Evolutionary conservation across 2,888 invertebrate genomes (phyloP).

Genomic region (Pyrrhia umbra): DNA sequence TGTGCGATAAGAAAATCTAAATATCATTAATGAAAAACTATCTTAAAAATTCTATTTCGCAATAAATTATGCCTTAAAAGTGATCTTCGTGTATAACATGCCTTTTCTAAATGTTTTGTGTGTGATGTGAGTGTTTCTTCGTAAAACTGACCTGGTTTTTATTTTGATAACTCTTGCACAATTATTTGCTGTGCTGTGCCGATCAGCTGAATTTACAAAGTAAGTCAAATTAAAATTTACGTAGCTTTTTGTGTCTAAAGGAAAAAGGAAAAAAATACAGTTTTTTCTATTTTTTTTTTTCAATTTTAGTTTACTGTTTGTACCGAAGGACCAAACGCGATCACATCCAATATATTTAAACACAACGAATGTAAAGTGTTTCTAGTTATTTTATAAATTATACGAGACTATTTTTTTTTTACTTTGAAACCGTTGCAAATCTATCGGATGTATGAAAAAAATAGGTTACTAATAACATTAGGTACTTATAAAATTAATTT

Average conservation of each 20-base stretch:
- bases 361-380: background rate
- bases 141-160: conserved; percentile 80
- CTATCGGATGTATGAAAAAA: no score
- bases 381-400: background rate
- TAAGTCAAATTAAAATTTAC: conserved; percentile 61
- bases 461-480: no score
- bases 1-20: conserved; percentile 69
- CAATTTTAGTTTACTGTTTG: conserved; percentile 12
- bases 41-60: conserved; percentile 60
- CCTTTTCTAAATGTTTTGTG: conserved; percentile 56
- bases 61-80: conserved; percentile 70
- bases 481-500: conserved; percentile 6
- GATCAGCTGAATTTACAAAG: conserved; percentile 62
- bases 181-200: conserved; percentile 68
- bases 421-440: no score
- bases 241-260: conserved; percentile 18
- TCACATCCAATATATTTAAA: background rate
- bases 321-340: conserved; percentile 12
- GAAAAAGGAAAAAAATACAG: no score
- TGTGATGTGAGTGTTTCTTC: conserved; percentile 65
- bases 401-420: background rate
- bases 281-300: background rate
- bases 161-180: conserved; percentile 83
- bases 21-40: conserved; percentile 81
- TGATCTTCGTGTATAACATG: conserved; percentile 60